These are phyloP conservation scores for Coenonympha arcania DNA, from an alignment of 2,888 invertebrate species.

Conservation along the genomic window DNA sequence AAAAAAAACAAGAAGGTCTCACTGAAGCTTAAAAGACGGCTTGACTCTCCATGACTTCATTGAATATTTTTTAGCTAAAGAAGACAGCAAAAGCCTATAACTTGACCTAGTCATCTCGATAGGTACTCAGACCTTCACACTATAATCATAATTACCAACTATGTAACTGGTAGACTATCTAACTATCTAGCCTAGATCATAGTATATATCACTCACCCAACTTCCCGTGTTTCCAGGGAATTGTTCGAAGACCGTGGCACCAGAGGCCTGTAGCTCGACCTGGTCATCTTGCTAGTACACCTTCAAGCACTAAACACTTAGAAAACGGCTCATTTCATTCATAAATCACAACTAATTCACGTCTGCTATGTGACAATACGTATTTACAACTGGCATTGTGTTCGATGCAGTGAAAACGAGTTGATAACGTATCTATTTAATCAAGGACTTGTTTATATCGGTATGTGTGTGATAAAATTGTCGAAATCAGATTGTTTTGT, in stretches of 20 bases:
- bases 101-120: too few species aligned
- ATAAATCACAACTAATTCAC: conserved; percentile 28
- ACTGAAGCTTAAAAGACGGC: too few species aligned
- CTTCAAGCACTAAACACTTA: conserved; percentile 15
- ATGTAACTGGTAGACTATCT: not conserved
- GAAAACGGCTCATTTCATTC: conserved; percentile 19
- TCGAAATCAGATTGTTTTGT: conserved; percentile 36
- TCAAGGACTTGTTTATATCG: conserved; percentile 33
- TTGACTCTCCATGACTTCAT: too few species aligned
- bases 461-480: conserved; percentile 37
- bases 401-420: too few species aligned
- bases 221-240: conserved; percentile 56
- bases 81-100: too few species aligned
- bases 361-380: conserved; percentile 41
- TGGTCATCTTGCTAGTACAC: conserved; percentile 47
- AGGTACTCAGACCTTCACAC: too few species aligned
- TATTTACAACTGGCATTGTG: conserved; percentile 52
- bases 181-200: not conserved
- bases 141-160: not conserved
- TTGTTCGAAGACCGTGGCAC: conserved; percentile 60
- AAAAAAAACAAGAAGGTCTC: too few species aligned
- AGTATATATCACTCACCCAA: conserved; percentile 47
- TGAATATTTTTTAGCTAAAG: too few species aligned
- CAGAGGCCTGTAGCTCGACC: conserved; percentile 63
- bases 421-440: conserved; percentile 43